Percentiles rank a stretch among this genome's conserved stretches.
phyloP scores from a whole-genome alignment of 2,113 vertebrate genomes.

The Hippocampus comes region DNA sequence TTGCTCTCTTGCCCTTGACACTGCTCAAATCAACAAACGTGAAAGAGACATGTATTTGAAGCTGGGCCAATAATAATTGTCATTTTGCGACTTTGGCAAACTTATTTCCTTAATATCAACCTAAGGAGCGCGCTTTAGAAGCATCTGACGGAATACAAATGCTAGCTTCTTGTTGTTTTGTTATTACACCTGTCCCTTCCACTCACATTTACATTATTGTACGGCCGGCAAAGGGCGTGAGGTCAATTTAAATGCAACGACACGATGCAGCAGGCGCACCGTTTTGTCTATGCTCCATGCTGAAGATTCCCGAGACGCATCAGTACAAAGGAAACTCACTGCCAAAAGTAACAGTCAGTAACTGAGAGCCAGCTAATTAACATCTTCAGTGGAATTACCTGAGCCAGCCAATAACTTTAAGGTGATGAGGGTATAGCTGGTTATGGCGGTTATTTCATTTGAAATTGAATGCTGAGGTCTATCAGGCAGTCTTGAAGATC shows the following conservation, averaged over 20 bases:
- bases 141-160: constrained; percentile 52
- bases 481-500: not conserved
- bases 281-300: constrained; percentile 13
- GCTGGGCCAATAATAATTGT: constrained; percentile 21
- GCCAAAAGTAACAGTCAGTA: constrained; percentile 60
- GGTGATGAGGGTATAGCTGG: not conserved
- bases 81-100: constrained; percentile 31
- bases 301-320: constrained; percentile 42
- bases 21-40: constrained; percentile 44
- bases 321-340: constrained; percentile 28
- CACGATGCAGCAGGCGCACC: constrained; percentile 23
- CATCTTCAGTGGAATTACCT: constrained; percentile 59
- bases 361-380: constrained; percentile 58
- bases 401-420: constrained; percentile 3
- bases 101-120: constrained; percentile 32
- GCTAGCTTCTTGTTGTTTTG: constrained; percentile 41
- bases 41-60: constrained; percentile 28
- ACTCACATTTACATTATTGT: constrained; percentile 50
- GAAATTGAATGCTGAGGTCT: not conserved
- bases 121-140: constrained; percentile 28
- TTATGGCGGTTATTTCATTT: not conserved
- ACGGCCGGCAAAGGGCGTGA: constrained; percentile 35
- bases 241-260: constrained; percentile 60
- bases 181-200: constrained; percentile 58
- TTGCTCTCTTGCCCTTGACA: constrained; percentile 60